Evolutionary conservation across 2,888 invertebrate genomes (phyloP), one percentile per base, ranked within the genome.

Genomic region (Heliconius sara): DNA sequence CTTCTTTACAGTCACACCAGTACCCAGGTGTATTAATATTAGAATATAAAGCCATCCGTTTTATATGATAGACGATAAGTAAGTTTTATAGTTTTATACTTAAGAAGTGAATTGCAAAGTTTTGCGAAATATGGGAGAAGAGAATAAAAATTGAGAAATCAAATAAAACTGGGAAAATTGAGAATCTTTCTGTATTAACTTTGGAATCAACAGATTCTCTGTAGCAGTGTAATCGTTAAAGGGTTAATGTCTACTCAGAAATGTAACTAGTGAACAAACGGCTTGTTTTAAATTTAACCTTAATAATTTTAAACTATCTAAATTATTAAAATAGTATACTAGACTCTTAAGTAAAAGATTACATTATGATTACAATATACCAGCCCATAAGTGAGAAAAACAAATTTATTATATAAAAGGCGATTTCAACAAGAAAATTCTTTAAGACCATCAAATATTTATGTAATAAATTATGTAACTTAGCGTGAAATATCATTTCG

Each of bases 401-500:
- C 34, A 12, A 68, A 39, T n/a, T 13, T 68, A 22, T 68, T 68
- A 43, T 68, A 34, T 43, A 68, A 68, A 70, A 70, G 7, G 3
- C 16, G 16, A 43, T 47, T 70, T 25, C 25, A 47, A 25, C 43
- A 43, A 43, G 70, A 70, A 43, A 70, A 70, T 25, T 70, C 43
- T 70, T 70, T 43, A 68, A 43, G 16, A 47, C 70, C 25, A 47
- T 70, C 43, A 70, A 25, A 70, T 70, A 68, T 47, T 70, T n/a
- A 43, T 25, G 43, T 70, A 70, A 70, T 70, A 70, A 70, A 70
- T 70, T 19, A 27, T 70, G 16, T 70, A 70, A 70, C 7, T 25
- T 16, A 70, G 70, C 70, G 43, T 47, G 25, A 43, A 73, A 60
- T 73, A 60, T 60, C 34, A 16, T 60, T 73, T 34, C 73, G 73